Evolutionary conservation across 2,888 invertebrate species (phyloP).

Genomic region (Sylvicola cinctus): DNA sequence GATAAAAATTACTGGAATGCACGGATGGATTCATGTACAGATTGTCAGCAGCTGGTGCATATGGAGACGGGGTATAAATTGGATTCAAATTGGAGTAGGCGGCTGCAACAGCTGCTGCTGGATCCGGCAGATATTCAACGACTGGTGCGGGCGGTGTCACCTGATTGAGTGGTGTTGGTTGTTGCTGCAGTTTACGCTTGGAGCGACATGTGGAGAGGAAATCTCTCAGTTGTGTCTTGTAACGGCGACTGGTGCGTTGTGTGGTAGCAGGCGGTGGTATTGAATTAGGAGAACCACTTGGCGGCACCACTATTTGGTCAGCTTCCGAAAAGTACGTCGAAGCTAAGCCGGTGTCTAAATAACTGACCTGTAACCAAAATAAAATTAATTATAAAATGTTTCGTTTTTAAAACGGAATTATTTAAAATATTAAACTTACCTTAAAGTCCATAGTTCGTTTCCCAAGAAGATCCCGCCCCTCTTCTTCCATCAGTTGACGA

Average conservation of each 20-base stretch:
- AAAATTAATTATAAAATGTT: background rate
- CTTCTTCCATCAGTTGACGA: slow-evolving; percentile 97
- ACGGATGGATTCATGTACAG: slow-evolving; percentile 27
- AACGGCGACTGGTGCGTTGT: slow-evolving; percentile 66
- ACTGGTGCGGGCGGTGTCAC: slow-evolving; percentile 21
- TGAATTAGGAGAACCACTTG: slow-evolving; percentile 30
- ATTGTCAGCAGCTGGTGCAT: slow-evolving; percentile 39
- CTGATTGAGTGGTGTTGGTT: slow-evolving; percentile 19
- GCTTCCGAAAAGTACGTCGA: slow-evolving; percentile 78
- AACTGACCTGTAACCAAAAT: slow-evolving; percentile 33
- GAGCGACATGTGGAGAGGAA: slow-evolving; percentile 81
- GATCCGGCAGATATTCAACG: slow-evolving; percentile 27
- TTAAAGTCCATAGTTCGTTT: slow-evolving; percentile 99
- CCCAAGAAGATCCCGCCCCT: slow-evolving; percentile 88
- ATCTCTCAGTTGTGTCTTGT: slow-evolving; percentile 84
- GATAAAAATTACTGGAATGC: slow-evolving; percentile 52
- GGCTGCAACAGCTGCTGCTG: slow-evolving; percentile 42
- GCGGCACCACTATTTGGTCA: slow-evolving; percentile 48
- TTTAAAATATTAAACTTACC: slow-evolving; percentile 27
- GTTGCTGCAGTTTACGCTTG: slow-evolving; percentile 41
- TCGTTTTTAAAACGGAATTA: too few species aligned
- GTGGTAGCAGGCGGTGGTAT: slow-evolving; percentile 42
- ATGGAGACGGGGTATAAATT: slow-evolving; percentile 54
- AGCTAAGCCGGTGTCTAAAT: slow-evolving; percentile 81
- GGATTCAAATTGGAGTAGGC: slow-evolving; percentile 64